Conservation (phyloP, 2,888 invertebrate genomes). For the Margaritifera margaritifera region DNA sequence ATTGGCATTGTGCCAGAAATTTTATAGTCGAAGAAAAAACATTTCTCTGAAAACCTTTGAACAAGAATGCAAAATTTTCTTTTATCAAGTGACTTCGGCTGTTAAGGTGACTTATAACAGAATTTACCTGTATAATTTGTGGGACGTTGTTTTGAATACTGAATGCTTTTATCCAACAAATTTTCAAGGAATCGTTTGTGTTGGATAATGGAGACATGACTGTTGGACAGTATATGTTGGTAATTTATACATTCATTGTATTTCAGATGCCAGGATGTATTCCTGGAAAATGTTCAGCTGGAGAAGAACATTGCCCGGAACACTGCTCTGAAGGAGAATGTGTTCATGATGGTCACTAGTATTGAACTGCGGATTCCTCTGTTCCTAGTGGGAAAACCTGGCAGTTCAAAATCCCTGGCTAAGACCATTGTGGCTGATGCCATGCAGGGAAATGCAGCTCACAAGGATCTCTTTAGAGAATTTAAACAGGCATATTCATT, state of each 20-base stretch:
- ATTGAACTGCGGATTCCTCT: conserved; percentile 69
- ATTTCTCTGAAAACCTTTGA: no score
- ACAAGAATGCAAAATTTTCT: no score
- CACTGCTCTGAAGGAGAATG: conserved; percentile 67
- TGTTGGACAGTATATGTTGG: no score
- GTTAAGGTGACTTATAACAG: no score
- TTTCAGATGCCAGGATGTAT: conserved; percentile 60
- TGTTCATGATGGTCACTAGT: conserved; percentile 72
- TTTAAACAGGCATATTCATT: conserved; percentile 57
- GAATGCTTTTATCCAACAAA: no score
- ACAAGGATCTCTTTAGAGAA: conserved; percentile 54
- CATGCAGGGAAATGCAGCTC: conserved; percentile 67
- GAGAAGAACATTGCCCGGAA: conserved; percentile 25
- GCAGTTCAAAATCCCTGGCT: conserved; percentile 71
- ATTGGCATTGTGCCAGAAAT: no score
- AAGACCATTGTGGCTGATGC: conserved; percentile 69
- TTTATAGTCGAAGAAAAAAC: no score
- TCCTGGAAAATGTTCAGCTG: conserved; percentile 52
- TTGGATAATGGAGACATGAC: no score
- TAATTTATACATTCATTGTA: background rate
- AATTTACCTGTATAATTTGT: no score
- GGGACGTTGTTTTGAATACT: no score
- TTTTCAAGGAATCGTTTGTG: no score
- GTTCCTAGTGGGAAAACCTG: conserved; percentile 71
- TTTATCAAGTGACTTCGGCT: no score